These are phyloP conservation scores for Chelon labrosus DNA, from an alignment of 2,797 vertebrate species.

Conservation along the genomic window DNA sequence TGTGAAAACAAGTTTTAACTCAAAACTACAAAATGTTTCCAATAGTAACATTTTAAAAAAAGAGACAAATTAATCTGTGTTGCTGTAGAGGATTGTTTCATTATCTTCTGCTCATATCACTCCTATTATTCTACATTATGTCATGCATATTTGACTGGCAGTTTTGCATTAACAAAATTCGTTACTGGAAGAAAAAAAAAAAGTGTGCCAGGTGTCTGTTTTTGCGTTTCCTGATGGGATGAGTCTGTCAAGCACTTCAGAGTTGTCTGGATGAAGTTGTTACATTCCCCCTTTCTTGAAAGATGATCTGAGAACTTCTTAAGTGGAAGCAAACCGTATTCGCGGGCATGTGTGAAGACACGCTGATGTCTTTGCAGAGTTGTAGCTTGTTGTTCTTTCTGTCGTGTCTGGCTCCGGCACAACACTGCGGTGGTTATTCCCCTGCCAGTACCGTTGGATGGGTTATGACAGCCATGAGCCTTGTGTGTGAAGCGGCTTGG, in stretches of 20 bases:
- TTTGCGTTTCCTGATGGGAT: constrained; percentile 37
- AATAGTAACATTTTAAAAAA: too few species aligned
- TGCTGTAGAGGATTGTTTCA: too few species aligned
- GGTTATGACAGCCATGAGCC: constrained; percentile 73
- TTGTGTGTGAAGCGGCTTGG: constrained; percentile 54
- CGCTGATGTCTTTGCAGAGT: constrained; percentile 65
- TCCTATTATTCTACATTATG: too few species aligned
- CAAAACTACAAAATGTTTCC: too few species aligned
- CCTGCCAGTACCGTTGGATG: constrained; percentile 63
- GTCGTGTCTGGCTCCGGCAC: constrained; percentile 75
- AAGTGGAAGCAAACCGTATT: constrained; percentile 50
- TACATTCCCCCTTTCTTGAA: constrained; percentile 24
- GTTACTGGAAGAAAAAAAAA: background rate
- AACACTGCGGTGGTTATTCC: constrained; percentile 70
- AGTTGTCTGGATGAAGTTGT: constrained; percentile 51
- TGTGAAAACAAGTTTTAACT: background rate
- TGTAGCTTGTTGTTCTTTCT: constrained; percentile 72
- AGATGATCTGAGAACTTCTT: constrained; percentile 52
- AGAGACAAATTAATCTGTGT: too few species aligned
- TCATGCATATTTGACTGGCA: constrained; percentile 1
- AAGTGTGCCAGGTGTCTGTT: background rate
- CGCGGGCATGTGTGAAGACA: constrained; percentile 63
- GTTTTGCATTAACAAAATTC: constrained; percentile 3
- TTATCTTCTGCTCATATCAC: too few species aligned
- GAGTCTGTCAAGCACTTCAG: constrained; percentile 48